Conservation (phyloP, 2,113 vertebrate genomes). For the Opisthocomus hoazin region DNA sequence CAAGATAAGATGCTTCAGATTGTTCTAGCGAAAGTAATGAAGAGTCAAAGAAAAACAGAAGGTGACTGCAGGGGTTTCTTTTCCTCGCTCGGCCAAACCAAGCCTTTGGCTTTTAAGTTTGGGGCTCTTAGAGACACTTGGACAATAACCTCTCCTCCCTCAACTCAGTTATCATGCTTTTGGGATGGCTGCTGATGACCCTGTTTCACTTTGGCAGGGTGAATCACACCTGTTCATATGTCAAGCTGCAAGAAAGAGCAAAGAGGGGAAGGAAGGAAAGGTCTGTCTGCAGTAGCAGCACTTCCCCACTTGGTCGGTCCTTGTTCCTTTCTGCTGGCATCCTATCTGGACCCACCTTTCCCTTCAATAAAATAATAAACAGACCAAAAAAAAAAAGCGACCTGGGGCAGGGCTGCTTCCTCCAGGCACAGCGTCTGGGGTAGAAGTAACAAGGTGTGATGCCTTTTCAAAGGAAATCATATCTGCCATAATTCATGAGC, state of each 20-base stretch:
- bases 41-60: conserved; percentile 20
- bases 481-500: background rate
- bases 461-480: background rate
- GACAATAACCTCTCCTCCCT: background rate
- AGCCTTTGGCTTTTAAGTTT: conserved; percentile 8
- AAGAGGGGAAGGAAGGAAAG: background rate
- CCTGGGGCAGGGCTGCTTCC: background rate
- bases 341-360: background rate
- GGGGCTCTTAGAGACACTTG: background rate
- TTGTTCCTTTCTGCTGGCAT: background rate
- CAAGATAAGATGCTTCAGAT: background rate
- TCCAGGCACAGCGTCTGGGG: background rate
- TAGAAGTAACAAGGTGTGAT: background rate
- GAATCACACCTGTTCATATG: conserved; percentile 10
- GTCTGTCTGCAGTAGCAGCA: background rate
- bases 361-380: background rate
- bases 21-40: background rate
- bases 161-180: background rate
- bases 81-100: background rate
- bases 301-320: background rate
- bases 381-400: background rate
- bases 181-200: conserved; percentile 9
- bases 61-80: conserved; percentile 7
- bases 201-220: background rate
- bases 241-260: background rate